phyloP scores from a whole-genome alignment of 2,113 vertebrate genomes.

The Anguilla japonica region DNA sequence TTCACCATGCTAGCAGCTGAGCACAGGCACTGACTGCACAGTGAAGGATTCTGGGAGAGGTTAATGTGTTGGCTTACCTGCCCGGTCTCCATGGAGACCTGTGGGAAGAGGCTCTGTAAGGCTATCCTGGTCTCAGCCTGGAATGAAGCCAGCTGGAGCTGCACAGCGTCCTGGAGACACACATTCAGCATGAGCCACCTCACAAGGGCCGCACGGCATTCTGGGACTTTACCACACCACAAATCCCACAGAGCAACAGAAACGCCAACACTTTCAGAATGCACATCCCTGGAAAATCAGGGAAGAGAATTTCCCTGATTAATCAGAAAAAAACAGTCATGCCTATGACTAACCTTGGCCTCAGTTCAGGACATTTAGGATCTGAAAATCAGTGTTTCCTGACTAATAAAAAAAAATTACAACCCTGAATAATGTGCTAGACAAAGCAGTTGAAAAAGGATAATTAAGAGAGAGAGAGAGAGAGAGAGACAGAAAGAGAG shows the following conservation, averaged over 20 bases:
- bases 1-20: neutral
- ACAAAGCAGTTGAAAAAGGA: no score
- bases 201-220: neutral
- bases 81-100: slow-evolving; percentile 63
- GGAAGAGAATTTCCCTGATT: no score
- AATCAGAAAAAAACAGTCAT: neutral
- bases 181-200: neutral
- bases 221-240: neutral
- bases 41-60: neutral
- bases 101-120: slow-evolving; percentile 75
- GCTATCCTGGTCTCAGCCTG: slow-evolving; percentile 74
- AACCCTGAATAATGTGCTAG: no score
- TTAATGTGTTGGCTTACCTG: slow-evolving; percentile 67
- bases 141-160: slow-evolving; percentile 61
- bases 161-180: slow-evolving; percentile 64
- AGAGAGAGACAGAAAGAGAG: no score
- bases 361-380: no score
- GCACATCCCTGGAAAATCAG: neutral
- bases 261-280: neutral
- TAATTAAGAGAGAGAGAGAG: no score
- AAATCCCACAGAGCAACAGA: neutral
- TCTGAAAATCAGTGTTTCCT: no score
- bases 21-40: no score
- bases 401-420: no score
- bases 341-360: no score